Conservation (phyloP, 2,113 vertebrate genomes). For the Eretmochelys imbricata region DNA sequence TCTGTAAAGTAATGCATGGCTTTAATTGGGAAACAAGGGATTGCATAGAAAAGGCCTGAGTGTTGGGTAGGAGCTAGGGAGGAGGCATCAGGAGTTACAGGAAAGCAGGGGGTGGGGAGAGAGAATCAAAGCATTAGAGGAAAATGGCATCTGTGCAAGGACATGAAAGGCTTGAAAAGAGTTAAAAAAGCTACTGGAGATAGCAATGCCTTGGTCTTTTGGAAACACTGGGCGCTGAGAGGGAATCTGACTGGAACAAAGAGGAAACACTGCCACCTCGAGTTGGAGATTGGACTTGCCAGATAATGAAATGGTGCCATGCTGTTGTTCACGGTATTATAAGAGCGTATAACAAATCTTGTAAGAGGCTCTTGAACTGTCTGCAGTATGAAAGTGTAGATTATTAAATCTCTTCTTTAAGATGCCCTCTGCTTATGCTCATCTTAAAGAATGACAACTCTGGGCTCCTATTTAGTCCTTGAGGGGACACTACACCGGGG, state of each 20-base stretch:
- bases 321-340: not conserved
- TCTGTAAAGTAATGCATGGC: not conserved
- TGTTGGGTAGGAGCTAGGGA: fast-evolving
- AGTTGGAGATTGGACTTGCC: not conserved
- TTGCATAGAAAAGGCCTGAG: not conserved
- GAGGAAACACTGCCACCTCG: not conserved
- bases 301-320: not conserved
- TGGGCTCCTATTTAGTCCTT: not conserved
- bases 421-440: not conserved
- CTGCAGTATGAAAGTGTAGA: not conserved
- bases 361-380: not conserved
- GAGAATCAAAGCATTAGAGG: not conserved
- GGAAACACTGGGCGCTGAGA: not conserved
- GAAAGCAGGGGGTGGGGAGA: not conserved
- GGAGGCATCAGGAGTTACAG: not conserved
- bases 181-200: not conserved
- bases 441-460: not conserved
- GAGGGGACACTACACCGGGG: not conserved
- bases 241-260: not conserved
- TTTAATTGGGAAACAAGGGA: not conserved
- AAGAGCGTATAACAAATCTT: not conserved
- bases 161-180: not conserved
- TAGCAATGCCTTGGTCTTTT: not conserved
- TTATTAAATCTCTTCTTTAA: fast-evolving
- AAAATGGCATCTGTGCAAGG: not conserved